phyloP scores from a whole-genome alignment of 2,888 invertebrate genomes.

The Clistopyga incitator region DNA sequence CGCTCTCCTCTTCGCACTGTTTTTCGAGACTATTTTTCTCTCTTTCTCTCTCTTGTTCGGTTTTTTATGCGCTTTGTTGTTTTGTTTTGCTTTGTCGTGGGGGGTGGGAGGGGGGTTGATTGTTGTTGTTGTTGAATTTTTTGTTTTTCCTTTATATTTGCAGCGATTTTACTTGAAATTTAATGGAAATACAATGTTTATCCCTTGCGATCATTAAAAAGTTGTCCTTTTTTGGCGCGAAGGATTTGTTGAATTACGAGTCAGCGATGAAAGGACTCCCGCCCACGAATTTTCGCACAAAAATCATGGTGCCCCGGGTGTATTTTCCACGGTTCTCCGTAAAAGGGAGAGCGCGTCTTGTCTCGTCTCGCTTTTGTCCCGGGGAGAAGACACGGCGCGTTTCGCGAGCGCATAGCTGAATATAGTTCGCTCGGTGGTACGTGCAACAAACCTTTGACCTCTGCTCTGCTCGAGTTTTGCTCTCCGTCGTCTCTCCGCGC shows the following conservation, averaged over 20 bases:
- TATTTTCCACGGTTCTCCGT: background rate
- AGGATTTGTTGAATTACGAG: no score
- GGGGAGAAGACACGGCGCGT: background rate
- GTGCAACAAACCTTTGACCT: slow-evolving; percentile 19
- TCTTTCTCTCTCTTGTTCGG: slow-evolving; percentile 16
- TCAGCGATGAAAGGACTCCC: no score
- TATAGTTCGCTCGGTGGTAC: background rate
- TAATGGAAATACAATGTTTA: no score
- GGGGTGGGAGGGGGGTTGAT: no score
- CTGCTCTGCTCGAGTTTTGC: background rate
- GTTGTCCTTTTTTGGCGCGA: no score
- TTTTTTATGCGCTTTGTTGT: slow-evolving; percentile 16
- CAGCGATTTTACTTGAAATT: no score
- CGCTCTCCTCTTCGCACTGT: slow-evolving; percentile 29
- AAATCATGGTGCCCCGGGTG: no score
- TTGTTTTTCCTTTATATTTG: no score
- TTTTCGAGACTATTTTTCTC: background rate
- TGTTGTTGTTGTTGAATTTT: no score
- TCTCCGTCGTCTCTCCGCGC: background rate
- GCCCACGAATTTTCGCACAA: no score
- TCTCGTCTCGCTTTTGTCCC: background rate
- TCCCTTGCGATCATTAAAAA: no score
- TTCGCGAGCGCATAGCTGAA: background rate
- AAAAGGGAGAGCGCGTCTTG: no score
- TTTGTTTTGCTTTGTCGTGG: background rate